Conservation (phyloP, 2,888 invertebrate species). For the Pristionchus entomophagus region DNA sequence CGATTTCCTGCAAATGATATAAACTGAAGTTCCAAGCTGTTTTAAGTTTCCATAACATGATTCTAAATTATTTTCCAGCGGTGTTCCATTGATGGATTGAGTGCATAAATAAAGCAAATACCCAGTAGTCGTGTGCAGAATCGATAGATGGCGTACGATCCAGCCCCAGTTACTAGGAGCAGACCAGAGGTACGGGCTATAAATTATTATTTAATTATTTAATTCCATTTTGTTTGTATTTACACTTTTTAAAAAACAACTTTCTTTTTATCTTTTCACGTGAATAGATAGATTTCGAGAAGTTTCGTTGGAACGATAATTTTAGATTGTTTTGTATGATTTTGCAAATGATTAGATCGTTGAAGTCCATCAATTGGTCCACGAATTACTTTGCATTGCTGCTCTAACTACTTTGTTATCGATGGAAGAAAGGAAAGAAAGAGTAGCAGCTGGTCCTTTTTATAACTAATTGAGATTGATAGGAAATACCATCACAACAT, state of each 20-base stretch:
- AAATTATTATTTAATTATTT: conserved; percentile 54
- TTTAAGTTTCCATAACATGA: no score
- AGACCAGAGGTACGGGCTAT: conserved; percentile 72
- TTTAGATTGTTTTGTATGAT: no score
- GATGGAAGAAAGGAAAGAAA: background rate
- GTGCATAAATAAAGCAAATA: no score
- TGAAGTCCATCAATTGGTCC: background rate
- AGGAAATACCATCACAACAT: background rate
- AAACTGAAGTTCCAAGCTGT: no score
- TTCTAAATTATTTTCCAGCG: no score
- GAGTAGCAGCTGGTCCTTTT: conserved; percentile 8
- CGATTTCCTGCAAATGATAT: conserved; percentile 34
- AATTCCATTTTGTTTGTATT: background rate
- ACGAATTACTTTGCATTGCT: conserved; percentile 12
- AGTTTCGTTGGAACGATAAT: no score
- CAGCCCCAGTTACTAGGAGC: conserved; percentile 73
- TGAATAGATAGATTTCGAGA: no score
- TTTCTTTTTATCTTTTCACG: no score
- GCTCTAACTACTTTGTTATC: conserved; percentile 28
- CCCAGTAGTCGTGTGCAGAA: conserved; percentile 66
- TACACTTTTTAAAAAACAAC: no score
- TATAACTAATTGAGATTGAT: background rate
- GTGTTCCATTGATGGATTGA: no score
- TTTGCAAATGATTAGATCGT: background rate
- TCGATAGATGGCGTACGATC: conserved; percentile 74